Evolutionary conservation across 2,888 invertebrate genomes (phyloP).

Genomic region (Gortyna flavago): DNA sequence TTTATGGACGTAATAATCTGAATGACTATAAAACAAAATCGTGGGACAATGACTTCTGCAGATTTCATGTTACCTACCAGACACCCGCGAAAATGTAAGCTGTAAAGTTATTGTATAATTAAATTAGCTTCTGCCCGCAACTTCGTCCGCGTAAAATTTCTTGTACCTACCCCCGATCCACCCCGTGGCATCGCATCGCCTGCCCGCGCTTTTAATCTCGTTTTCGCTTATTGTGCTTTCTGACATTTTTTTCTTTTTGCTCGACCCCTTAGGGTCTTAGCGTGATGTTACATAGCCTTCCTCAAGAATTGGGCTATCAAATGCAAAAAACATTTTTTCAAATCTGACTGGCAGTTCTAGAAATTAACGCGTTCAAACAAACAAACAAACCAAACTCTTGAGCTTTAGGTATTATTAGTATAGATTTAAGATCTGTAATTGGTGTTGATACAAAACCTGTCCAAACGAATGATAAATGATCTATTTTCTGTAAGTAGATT

Average conservation of each 20-base stretch:
- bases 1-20: constrained; percentile 17
- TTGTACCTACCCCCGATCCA: too few species aligned
- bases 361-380: neutral
- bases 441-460: constrained; percentile 7
- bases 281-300: too few species aligned
- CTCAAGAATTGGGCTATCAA: too few species aligned
- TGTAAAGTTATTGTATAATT: neutral
- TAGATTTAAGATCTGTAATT: neutral
- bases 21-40: constrained; percentile 29
- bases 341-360: neutral
- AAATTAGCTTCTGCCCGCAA: neutral
- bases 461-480: neutral
- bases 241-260: too few species aligned
- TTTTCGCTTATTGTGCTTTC: too few species aligned
- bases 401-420: neutral
- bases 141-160: too few species aligned
- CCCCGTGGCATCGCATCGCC: too few species aligned
- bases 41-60: constrained; percentile 29
- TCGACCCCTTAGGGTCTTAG: too few species aligned
- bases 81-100: neutral
- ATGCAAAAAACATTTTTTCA: neutral
- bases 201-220: too few species aligned
- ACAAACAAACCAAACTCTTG: neutral
- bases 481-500: too few species aligned
- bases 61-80: neutral